Conservation (phyloP, 2,113 vertebrate genomes). For the Spermophilus dauricus region DNA sequence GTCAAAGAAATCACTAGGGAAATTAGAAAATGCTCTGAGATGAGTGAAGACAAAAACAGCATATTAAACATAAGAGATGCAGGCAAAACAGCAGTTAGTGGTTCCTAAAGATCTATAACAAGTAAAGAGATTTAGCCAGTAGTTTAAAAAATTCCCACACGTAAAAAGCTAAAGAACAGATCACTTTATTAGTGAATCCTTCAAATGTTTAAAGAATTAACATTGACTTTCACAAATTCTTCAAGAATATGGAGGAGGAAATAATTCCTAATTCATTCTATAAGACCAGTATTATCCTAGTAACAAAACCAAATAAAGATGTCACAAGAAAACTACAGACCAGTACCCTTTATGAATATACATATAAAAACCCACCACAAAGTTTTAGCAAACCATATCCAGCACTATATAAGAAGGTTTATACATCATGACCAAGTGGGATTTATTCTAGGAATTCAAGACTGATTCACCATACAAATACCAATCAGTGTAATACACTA, state of each 20-base stretch:
- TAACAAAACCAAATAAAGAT: slow-evolving; percentile 33
- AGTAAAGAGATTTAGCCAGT: neutral
- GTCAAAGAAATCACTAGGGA: neutral
- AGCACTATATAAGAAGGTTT: neutral
- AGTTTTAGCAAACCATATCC: neutral
- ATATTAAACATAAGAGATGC: neutral
- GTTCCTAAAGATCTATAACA: neutral
- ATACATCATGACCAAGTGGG: neutral
- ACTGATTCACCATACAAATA: neutral
- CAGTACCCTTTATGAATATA: neutral
- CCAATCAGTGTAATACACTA: neutral
- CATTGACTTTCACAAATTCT: neutral
- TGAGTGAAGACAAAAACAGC: slow-evolving; percentile 15
- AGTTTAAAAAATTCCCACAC: neutral
- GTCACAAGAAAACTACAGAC: neutral
- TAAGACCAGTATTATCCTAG: neutral
- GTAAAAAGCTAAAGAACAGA: neutral
- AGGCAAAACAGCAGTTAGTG: slow-evolving; percentile 12
- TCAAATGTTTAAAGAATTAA: slow-evolving; percentile 38
- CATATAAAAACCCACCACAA: slow-evolving; percentile 44
- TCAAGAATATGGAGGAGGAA: neutral
- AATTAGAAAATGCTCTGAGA: slow-evolving; percentile 40
- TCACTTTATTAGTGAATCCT: neutral
- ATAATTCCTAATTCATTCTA: neutral
- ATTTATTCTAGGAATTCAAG: slow-evolving; percentile 45